Conservation (phyloP, 2,888 invertebrate genomes). For the Andrena trimmerana region DNA sequence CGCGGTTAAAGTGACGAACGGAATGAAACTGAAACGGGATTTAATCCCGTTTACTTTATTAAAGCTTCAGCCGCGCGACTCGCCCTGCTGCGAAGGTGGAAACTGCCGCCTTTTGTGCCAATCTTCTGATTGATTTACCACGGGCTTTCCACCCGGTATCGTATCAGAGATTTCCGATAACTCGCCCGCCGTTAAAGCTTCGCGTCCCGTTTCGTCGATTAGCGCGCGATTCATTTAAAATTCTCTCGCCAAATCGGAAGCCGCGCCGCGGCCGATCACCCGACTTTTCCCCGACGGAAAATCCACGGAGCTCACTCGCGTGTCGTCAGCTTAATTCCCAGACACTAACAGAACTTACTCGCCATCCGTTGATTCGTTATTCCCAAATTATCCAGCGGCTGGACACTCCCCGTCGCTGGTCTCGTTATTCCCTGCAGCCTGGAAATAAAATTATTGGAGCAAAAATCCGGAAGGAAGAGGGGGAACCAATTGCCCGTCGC, state of each 20-base stretch:
- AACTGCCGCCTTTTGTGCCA: conserved; percentile 46
- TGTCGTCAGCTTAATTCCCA: not conserved
- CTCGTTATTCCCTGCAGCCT: conserved; percentile 1
- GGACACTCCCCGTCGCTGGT: not conserved
- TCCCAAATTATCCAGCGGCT: not conserved
- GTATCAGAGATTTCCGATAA: conserved; percentile 56
- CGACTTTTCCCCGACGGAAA: not conserved
- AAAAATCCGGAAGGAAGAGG: not conserved
- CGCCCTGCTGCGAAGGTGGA: not conserved
- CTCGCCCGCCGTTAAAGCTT: conserved; percentile 16
- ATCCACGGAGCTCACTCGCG: not conserved
- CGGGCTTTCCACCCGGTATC: conserved; percentile 21
- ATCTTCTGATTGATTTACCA: conserved; percentile 47
- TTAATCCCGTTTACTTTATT: conserved; percentile 53
- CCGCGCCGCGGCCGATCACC: not conserved
- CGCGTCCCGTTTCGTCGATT: not conserved
- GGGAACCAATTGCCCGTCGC: conserved; percentile 37
- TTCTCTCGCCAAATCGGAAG: not conserved
- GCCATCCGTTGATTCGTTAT: not conserved
- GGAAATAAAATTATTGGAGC: conserved; percentile 12
- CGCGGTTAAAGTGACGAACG: not conserved
- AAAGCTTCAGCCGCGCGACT: conserved; percentile 24
- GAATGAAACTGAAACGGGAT: conserved; percentile 30
- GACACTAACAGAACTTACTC: not conserved
- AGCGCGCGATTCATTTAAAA: conserved; percentile 29